Percentiles rank a stretch among this genome's conserved stretches.
Evolutionary conservation across 1,140 invertebrate genomes (phyloP).

Genomic region (Formica exsecta): DNA sequence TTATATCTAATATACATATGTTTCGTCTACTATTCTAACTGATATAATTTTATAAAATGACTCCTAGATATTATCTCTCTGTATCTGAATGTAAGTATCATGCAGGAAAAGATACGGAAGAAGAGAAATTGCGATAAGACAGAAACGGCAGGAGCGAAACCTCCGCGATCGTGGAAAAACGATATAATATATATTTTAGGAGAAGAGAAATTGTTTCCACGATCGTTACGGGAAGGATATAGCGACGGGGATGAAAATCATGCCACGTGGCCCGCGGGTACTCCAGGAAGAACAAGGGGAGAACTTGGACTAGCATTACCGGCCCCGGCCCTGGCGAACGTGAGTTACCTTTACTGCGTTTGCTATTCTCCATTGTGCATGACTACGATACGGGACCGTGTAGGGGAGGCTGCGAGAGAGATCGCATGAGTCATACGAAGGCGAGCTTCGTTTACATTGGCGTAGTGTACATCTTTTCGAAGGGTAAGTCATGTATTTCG

Average conservation of each 20-base stretch:
- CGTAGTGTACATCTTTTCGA: conserved; percentile 70
- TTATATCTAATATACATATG: neutral
- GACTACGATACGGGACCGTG: conserved; percentile 79
- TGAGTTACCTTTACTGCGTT: conserved; percentile 83
- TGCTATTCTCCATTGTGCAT: conserved; percentile 82
- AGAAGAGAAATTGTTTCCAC: conserved; percentile 60
- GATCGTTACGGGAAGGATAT: conserved; percentile 56
- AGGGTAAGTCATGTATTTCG: neutral
- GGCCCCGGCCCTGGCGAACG: conserved; percentile 66
- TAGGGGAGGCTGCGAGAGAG: conserved; percentile 80
- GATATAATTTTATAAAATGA: conserved; percentile 28
- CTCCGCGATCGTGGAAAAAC: conserved; percentile 25
- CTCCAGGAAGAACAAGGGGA: conserved; percentile 63
- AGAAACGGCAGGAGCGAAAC: neutral
- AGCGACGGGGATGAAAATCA: conserved; percentile 71
- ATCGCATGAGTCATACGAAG: conserved; percentile 82
- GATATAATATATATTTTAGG: conserved; percentile 44
- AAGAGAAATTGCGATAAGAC: conserved; percentile 33
- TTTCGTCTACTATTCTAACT: neutral
- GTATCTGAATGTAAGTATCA: conserved; percentile 23
- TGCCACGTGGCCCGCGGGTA: conserved; percentile 78
- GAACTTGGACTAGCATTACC: conserved; percentile 43
- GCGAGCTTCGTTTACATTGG: conserved; percentile 74
- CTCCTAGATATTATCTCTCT: conserved; percentile 20
- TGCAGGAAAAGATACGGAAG: neutral